phyloP scores from a whole-genome alignment of 2,113 vertebrate genomes.

The Strigops habroptila region DNA sequence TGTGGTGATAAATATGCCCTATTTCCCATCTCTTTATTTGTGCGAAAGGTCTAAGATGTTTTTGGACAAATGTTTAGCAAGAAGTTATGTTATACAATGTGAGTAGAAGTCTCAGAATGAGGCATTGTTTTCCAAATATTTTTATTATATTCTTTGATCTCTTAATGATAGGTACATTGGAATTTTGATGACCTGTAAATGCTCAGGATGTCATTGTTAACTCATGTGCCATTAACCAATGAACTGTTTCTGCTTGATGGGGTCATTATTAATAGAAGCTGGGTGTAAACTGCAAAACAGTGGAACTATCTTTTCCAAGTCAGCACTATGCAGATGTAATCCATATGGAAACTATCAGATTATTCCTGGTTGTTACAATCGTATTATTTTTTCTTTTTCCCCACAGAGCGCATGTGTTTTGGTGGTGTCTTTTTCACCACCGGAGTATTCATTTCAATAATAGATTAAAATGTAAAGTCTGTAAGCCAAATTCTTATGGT shows the following conservation, averaged over 20 bases:
- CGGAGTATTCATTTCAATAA: background rate
- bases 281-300: background rate
- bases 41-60: background rate
- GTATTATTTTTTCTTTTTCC: background rate
- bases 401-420: background rate
- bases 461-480: slow-evolving; percentile 1
- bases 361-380: background rate
- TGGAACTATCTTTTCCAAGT: background rate
- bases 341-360: background rate
- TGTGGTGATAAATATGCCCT: background rate
- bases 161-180: background rate
- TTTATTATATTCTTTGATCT: background rate
- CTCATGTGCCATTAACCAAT: background rate
- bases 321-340: background rate
- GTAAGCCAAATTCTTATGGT: background rate
- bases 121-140: background rate
- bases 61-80: background rate
- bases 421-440: background rate
- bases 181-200: background rate
- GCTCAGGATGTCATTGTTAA: background rate
- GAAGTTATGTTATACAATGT: background rate
- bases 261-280: background rate
- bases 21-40: background rate
- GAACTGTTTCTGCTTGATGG: background rate
- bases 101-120: background rate